Evolutionary conservation across 30 jellyfish, hydroid and myxozoan genomes (phyloP).

Genomic region (Sanderia malayensis): DNA sequence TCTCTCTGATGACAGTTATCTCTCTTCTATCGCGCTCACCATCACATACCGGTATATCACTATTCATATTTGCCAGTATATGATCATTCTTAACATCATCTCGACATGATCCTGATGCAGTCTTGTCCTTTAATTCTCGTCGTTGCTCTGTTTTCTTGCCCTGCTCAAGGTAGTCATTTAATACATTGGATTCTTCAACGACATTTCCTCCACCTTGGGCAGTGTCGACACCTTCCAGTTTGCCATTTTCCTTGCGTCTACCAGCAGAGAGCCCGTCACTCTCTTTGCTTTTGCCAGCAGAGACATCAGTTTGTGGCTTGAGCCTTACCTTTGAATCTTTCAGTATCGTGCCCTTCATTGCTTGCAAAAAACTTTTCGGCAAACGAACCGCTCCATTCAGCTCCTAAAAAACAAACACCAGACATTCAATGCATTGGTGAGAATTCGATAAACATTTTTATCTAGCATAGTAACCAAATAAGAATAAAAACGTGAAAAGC

Average conservation of each 20-base stretch:
- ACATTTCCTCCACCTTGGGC: background rate
- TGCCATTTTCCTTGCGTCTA: background rate
- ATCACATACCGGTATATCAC: too few relatives aligned
- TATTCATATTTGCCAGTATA: too few relatives aligned
- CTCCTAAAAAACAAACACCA: conserved; percentile 50
- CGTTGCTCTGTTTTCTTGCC: background rate
- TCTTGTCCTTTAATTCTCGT: background rate
- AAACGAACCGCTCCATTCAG: conserved; percentile 72
- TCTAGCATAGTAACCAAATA: too few relatives aligned
- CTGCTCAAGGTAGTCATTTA: too few relatives aligned
- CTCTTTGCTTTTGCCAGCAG: background rate
- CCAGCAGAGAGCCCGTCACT: background rate
- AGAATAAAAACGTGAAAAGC: too few relatives aligned
- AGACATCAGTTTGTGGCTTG: conserved; percentile 5
- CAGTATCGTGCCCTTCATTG: conserved; percentile 81
- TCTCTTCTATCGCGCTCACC: background rate
- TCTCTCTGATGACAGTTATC: too few relatives aligned
- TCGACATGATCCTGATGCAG: background rate
- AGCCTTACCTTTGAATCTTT: conserved; percentile 37
- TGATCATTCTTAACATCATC: background rate
- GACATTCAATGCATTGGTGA: background rate
- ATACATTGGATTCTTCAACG: background rate
- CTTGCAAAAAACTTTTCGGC: conserved; percentile 80
- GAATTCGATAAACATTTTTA: background rate
- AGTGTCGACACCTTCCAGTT: background rate